Conservation (phyloP, 1,140 invertebrate species). For the Dermatophagoides farinae region DNA sequence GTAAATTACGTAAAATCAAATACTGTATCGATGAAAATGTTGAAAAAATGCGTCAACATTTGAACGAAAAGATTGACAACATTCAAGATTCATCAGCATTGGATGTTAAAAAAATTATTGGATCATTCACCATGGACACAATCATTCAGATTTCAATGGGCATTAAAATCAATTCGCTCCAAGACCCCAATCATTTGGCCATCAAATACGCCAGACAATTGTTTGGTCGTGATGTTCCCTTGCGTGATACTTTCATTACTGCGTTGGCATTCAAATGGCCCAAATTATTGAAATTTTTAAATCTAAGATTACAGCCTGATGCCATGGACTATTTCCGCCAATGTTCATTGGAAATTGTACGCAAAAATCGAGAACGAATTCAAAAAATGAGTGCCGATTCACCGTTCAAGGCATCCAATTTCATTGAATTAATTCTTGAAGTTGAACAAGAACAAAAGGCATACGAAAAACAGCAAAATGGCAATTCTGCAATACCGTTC, state of each 20-base stretch:
- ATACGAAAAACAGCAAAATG: background rate
- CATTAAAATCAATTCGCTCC: conserved; percentile 32
- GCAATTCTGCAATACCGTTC: background rate
- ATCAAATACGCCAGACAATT: conserved; percentile 20
- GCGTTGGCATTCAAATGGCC: conserved; percentile 18
- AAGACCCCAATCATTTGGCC: conserved; percentile 27
- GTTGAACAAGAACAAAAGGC: background rate
- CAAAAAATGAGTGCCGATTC: background rate
- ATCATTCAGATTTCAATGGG: conserved; percentile 36
- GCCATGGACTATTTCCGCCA: background rate
- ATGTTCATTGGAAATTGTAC: background rate
- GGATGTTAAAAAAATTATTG: conserved; percentile 1
- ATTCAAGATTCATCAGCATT: background rate
- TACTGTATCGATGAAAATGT: background rate
- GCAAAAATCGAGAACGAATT: background rate
- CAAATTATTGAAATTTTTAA: conserved; percentile 10
- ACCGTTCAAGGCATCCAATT: background rate
- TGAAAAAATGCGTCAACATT: background rate
- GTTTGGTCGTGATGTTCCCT: conserved; percentile 15
- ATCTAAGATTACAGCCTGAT: background rate
- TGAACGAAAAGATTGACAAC: background rate
- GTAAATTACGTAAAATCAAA: background rate
- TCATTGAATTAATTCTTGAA: conserved; percentile 5
- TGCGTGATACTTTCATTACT: background rate
- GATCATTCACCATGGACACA: conserved; percentile 35